These are phyloP conservation scores for Pantherophis alleghaniensis DNA, from an alignment of 2,797 vertebrate species.

Conservation along the genomic window DNA sequence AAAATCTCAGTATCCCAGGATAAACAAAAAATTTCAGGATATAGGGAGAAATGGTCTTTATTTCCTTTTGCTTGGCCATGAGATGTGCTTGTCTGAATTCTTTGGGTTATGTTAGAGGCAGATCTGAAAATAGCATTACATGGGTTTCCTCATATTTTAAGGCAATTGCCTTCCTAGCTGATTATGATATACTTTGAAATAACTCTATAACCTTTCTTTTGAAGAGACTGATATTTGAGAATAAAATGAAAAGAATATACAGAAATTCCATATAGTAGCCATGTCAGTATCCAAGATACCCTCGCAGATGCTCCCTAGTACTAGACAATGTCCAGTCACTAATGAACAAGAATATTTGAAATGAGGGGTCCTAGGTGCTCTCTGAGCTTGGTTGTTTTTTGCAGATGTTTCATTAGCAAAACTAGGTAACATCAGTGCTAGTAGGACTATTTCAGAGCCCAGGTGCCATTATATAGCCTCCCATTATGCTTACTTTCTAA, in stretches of 20 bases:
- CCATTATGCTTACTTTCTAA: not conserved
- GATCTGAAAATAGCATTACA: not conserved
- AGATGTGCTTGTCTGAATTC: not conserved
- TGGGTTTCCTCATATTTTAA: not conserved
- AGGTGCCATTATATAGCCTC: not conserved
- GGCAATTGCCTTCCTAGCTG: not conserved
- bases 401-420: not conserved
- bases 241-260: not conserved
- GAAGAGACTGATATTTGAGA: not conserved
- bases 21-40: not conserved
- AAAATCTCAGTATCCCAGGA: not conserved
- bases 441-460: not conserved
- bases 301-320: not conserved
- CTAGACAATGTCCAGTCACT: not conserved
- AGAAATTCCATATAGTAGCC: not conserved
- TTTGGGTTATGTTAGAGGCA: not conserved
- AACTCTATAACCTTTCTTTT: not conserved
- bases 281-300: not conserved
- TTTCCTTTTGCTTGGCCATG: not conserved
- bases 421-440: not conserved
- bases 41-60: not conserved
- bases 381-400: not conserved
- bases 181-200: not conserved
- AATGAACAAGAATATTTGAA: not conserved
- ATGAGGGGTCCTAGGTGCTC: not conserved